phyloP scores from a whole-genome alignment of 2,888 invertebrate species.

The Chalcosyrphus nemorum region DNA sequence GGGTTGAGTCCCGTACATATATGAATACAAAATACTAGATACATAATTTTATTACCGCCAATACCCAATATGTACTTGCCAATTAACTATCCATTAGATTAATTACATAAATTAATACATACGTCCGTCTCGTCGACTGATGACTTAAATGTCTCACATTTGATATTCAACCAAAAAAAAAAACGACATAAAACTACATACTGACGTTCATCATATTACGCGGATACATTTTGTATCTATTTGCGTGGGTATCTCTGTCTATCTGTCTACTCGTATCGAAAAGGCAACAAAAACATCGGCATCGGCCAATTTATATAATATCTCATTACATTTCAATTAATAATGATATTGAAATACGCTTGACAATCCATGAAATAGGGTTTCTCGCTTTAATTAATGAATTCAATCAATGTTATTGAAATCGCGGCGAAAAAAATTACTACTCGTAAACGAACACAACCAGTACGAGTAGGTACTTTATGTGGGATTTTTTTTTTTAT shows the following conservation, averaged over 20 bases:
- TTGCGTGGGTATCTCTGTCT: no score
- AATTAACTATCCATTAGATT: slow-evolving; percentile 25
- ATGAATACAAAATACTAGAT: no score
- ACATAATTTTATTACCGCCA: neutral
- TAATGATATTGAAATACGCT: slow-evolving; percentile 37
- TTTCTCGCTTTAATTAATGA: slow-evolving; percentile 61
- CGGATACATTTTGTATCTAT: no score
- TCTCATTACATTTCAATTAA: slow-evolving; percentile 44
- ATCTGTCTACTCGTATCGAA: neutral
- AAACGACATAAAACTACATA: no score
- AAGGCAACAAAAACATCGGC: slow-evolving; percentile 18
- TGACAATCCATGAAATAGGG: slow-evolving; percentile 38
- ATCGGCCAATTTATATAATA: slow-evolving; percentile 6
- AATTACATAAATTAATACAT: slow-evolving; percentile 34
- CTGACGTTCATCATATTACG: no score
- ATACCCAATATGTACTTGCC: neutral
- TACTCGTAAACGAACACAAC: no score
- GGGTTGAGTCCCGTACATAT: no score
- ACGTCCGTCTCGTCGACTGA: neutral
- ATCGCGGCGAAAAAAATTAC: slow-evolving; percentile 9
- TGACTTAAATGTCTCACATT: slow-evolving; percentile 28
- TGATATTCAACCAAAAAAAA: slow-evolving; percentile 16
- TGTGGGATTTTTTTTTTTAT: no score
- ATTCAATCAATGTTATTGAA: slow-evolving; percentile 51
- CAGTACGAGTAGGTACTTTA: no score